Conservation (phyloP, 2,888 invertebrate genomes). For the Sussaba pulchella region DNA sequence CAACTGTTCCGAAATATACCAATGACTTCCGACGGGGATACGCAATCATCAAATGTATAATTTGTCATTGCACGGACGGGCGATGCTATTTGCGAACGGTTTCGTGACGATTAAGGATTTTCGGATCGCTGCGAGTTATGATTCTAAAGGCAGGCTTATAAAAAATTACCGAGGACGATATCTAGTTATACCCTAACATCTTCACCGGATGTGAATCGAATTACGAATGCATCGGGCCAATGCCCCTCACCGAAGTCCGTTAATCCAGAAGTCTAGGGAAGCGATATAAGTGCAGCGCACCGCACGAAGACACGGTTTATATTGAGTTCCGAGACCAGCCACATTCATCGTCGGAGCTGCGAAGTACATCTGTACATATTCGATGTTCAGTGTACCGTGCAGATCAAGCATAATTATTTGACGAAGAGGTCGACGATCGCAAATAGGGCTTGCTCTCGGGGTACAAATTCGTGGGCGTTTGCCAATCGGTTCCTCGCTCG, state of each 20-base stretch:
- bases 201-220: neutral
- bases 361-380: slow-evolving; percentile 5
- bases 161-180: neutral
- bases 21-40: neutral
- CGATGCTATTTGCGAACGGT: neutral
- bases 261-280: neutral
- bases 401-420: slow-evolving; percentile 54
- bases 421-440: slow-evolving; percentile 57
- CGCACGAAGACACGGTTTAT: slow-evolving; percentile 26
- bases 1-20: neutral
- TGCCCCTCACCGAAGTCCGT: slow-evolving; percentile 6
- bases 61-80: neutral
- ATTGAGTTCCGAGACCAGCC: slow-evolving; percentile 18
- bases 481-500: slow-evolving; percentile 28
- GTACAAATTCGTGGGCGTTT: slow-evolving; percentile 41
- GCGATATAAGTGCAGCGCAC: slow-evolving; percentile 11
- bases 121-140: no score
- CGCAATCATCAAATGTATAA: neutral
- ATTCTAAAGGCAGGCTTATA: neutral
- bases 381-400: slow-evolving; percentile 23
- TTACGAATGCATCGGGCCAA: slow-evolving; percentile 2
- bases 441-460: slow-evolving; percentile 47
- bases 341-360: slow-evolving; percentile 13
- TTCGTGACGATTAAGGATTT: neutral
- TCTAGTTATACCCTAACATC: neutral